A percentile compares a stretch with the other conserved stretches of the same genome.
Evolutionary conservation across 2,113 vertebrate species (phyloP).

Genomic region (Pachyramphus minor): DNA sequence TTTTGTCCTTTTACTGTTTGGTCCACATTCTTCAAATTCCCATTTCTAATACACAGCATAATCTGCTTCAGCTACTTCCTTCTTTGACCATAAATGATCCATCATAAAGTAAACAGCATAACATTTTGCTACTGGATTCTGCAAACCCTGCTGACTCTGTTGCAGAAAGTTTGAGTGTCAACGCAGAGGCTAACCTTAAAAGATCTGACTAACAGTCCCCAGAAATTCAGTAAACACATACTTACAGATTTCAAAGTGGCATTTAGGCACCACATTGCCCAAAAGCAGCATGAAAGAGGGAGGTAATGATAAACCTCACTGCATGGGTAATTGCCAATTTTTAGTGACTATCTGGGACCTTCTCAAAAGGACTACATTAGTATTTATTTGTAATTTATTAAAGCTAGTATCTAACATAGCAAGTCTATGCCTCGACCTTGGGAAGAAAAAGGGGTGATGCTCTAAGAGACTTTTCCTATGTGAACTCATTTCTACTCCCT

Average conservation of each 20-base stretch:
- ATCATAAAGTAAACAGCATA: neutral
- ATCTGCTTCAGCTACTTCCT: neutral
- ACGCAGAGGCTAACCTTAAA: neutral
- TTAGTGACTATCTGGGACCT: neutral
- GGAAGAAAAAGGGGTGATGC: neutral
- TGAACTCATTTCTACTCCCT: neutral
- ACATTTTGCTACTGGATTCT: neutral
- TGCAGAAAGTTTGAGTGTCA: neutral
- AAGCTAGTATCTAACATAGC: neutral
- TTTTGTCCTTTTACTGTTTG: neutral
- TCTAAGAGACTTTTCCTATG: neutral
- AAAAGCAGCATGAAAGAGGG: neutral
- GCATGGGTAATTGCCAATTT: neutral
- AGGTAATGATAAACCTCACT: neutral
- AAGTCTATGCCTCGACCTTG: neutral
- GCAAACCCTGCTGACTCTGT: neutral
- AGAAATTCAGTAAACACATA: neutral
- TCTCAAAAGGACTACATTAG: neutral
- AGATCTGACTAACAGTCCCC: neutral
- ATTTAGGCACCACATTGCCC: neutral
- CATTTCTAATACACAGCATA: accelerated
- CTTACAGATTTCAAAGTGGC: neutral
- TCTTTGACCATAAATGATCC: neutral
- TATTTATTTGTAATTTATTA: neutral
- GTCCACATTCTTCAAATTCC: neutral